Evolutionary conservation across 2,888 invertebrate genomes (phyloP).

Genomic region (Ecdyonurus torrentis): DNA sequence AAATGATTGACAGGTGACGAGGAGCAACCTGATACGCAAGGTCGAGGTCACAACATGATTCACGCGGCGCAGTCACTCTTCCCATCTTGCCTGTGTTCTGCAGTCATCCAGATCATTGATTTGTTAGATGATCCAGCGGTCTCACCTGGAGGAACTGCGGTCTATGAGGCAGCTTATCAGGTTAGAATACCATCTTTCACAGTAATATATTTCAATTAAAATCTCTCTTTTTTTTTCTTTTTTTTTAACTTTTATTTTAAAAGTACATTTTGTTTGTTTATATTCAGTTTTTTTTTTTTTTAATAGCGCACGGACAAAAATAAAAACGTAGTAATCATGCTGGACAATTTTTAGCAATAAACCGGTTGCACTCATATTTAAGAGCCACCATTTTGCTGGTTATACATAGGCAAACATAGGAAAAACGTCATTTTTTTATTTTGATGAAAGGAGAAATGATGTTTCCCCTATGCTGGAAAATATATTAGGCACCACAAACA

Average conservation of each 20-base stretch:
- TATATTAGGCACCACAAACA: too few species aligned
- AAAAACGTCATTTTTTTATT: not conserved
- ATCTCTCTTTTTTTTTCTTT: not conserved
- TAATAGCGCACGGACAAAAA: too few species aligned
- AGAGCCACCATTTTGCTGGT: too few species aligned
- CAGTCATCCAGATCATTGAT: slow-evolving; percentile 87
- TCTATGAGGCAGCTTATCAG: slow-evolving; percentile 92
- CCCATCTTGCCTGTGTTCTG: slow-evolving; percentile 90
- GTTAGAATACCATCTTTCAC: slow-evolving; percentile 31
- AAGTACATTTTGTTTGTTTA: too few species aligned
- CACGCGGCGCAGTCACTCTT: slow-evolving; percentile 90
- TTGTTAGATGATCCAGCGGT: slow-evolving; percentile 93
- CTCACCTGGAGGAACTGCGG: slow-evolving; percentile 83
- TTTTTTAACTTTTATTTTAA: too few species aligned
- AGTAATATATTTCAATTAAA: slow-evolving; percentile 1
- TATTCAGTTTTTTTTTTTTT: too few species aligned
- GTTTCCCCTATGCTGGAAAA: too few species aligned
- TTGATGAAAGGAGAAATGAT: too few species aligned
- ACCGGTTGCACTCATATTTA: too few species aligned
- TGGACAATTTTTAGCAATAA: too few species aligned
- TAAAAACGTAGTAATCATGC: too few species aligned
- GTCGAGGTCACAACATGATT: slow-evolving; percentile 55
- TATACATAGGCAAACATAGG: too few species aligned
- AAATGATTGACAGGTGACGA: slow-evolving; percentile 34
- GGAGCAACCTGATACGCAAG: slow-evolving; percentile 41